Base-by-base conservation (phyloP, 1,140 invertebrate genomes). In the Megathymus violae region DNA sequence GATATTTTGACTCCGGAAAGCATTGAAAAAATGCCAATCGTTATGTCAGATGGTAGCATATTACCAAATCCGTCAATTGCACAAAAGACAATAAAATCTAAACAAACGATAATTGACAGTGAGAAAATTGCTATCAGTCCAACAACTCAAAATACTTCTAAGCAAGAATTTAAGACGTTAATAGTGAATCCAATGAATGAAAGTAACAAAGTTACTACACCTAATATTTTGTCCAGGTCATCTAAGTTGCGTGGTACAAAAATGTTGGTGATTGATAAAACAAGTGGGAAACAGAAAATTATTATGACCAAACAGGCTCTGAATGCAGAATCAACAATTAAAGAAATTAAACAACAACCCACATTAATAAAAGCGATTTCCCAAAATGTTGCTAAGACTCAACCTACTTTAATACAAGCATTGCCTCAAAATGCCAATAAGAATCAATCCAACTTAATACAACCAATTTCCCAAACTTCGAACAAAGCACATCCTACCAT, bases 1-100 rank as follows among this genome's bases (percentile, higher is more conserved):
- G 94, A 95, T 69, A 90, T 94, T 31, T 78, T 95, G 41, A 87
- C 88, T 19, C 82, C 86, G 17, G 86, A 90, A 62, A 89, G 71
- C 58, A 94, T 94, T 25, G 93, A 94, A 61, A 93, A 94, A 68
- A 94, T 94, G 93, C 93, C 94, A 0, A 93, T 94, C n/a, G 92
- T 94, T 0, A 93, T 94, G 85, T 91, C 93, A 1, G 92, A 93
- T 31, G 91, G 91, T 19, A 92, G 92, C 68, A 79, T 92, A 17
- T 80, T 89, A 48, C 72, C 79, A 3, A 78, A 81, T 43, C 61
- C 82, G 17, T 65, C 60, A 1, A 76, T 72, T 60, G 76, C 78
- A 4, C 70, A 83, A 16, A 89, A 88, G 64, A 47, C 82, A 3
- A 40, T 87, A 3, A 89, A 88, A 75, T 65, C 77, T 34, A 91